Conservation (phyloP, 2,113 vertebrate species). For the Takifugu flavidus region DNA sequence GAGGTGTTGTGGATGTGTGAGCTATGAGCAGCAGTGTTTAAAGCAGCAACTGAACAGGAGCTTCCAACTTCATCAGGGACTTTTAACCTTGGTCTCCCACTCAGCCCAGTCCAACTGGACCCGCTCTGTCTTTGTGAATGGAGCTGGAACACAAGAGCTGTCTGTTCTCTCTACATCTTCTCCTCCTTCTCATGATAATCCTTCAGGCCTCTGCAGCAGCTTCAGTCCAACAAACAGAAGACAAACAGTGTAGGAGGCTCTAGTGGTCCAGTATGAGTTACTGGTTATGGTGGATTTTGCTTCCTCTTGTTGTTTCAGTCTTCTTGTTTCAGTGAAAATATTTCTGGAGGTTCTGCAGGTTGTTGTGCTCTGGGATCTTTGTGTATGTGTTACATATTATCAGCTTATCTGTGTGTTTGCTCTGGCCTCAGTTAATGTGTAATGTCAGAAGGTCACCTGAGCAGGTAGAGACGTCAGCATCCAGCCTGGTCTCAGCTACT, state of each 20-base stretch:
- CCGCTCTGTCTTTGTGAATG: constrained; percentile 25
- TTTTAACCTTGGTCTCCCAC: constrained; percentile 39
- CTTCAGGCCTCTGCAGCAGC: neutral
- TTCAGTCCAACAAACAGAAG: no score
- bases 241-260: no score
- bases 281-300: neutral
- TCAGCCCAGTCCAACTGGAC: constrained; percentile 20
- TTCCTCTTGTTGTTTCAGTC: neutral
- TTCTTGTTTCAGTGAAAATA: no score
- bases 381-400: constrained; percentile 18
- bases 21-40: constrained; percentile 12
- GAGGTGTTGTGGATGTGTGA: neutral
- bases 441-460: constrained; percentile 1
- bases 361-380: neutral
- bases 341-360: neutral
- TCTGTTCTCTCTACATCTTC: constrained; percentile 23
- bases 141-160: constrained; percentile 1
- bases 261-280: neutral
- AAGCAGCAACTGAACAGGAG: constrained; percentile 19
- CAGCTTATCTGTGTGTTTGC: constrained; percentile 24
- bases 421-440: constrained; percentile 1
- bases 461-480: neutral
- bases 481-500: neutral
- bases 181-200: constrained; percentile 11
- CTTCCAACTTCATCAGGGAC: constrained; percentile 31